A percentile compares a stretch with the other conserved stretches of the same genome.
Evolutionary conservation across 2,888 invertebrate genomes (phyloP).

Genomic region (Neoscelio sp.): DNA sequence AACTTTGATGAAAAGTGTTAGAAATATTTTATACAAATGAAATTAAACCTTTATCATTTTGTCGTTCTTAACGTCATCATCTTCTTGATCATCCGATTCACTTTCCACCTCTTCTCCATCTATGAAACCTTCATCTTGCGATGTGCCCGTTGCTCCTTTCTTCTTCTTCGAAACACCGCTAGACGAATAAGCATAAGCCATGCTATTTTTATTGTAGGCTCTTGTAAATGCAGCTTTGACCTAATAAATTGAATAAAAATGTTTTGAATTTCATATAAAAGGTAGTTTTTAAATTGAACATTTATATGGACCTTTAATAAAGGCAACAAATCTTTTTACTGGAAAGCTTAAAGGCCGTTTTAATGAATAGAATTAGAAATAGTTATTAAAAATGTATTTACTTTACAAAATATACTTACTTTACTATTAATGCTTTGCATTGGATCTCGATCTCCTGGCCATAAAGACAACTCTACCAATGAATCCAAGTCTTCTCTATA

Average conservation of each 20-base stretch:
- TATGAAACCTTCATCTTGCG: slow-evolving; percentile 82
- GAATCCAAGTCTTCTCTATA: slow-evolving; percentile 98
- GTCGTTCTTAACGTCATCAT: slow-evolving; percentile 87
- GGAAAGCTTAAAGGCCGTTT: too few species aligned
- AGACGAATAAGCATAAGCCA: slow-evolving; percentile 91
- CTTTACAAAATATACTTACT: too few species aligned
- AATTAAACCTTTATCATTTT: slow-evolving; percentile 93
- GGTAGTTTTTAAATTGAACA: too few species aligned
- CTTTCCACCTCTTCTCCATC: slow-evolving; percentile 82
- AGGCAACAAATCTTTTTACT: too few species aligned
- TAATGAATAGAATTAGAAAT: too few species aligned
- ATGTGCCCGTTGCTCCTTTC: slow-evolving; percentile 80
- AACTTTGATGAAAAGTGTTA: too few species aligned
- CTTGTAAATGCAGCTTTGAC: slow-evolving; percentile 97
- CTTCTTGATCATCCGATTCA: slow-evolving; percentile 78
- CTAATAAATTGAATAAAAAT: too few species aligned
- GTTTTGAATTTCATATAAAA: too few species aligned
- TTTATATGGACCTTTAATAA: too few species aligned
- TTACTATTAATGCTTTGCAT: slow-evolving; percentile 91
- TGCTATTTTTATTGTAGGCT: slow-evolving; percentile 93
- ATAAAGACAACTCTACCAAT: slow-evolving; percentile 92
- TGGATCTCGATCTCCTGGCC: slow-evolving; percentile 92
- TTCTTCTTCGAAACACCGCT: slow-evolving; percentile 86
- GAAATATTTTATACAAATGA: too few species aligned
- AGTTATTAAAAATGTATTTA: too few species aligned